These are phyloP conservation scores for Aulostomus chinensis DNA, from an alignment of 2,797 vertebrate genomes.

Conservation along the genomic window DNA sequence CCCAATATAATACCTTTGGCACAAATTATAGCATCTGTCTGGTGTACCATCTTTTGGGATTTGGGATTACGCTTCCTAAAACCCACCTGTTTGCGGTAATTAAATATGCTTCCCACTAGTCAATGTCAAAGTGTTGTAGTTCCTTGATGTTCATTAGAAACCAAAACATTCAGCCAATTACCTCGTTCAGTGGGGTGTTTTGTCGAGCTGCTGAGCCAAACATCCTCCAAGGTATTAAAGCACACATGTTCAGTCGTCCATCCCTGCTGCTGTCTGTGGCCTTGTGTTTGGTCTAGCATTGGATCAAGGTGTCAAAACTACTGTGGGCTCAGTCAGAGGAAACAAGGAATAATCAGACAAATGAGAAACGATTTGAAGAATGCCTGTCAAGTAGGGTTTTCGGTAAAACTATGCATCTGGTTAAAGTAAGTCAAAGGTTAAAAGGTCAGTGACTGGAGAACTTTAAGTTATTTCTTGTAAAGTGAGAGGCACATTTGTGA, in stretches of 20 bases:
- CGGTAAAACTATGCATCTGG: slow-evolving; percentile 48
- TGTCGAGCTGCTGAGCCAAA: slow-evolving; percentile 35
- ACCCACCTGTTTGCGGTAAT: slow-evolving; percentile 20
- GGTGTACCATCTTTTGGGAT: no score
- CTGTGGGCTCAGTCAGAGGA: slow-evolving; percentile 32
- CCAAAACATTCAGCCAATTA: slow-evolving; percentile 67
- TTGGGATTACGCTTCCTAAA: slow-evolving; percentile 2
- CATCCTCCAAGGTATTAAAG: slow-evolving; percentile 31
- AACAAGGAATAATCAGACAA: slow-evolving; percentile 49
- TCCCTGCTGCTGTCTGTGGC: slow-evolving; percentile 12
- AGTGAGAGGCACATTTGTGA: slow-evolving; percentile 14
- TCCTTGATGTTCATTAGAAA: slow-evolving; percentile 18
- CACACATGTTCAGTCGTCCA: slow-evolving; percentile 21
- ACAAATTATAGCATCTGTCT: no score
- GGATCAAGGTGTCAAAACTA: slow-evolving; percentile 65
- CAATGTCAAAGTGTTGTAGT: slow-evolving; percentile 3
- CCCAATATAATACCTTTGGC: no score
- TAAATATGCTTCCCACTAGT: not conserved
- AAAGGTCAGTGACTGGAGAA: slow-evolving; percentile 47
- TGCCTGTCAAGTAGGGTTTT: slow-evolving; percentile 61
- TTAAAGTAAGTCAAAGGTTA: slow-evolving; percentile 34
- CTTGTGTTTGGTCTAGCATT: slow-evolving; percentile 65
- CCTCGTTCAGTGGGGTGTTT: slow-evolving; percentile 24
- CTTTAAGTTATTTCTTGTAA: slow-evolving; percentile 31
- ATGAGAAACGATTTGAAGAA: slow-evolving; percentile 54